phyloP scores from a whole-genome alignment of 1,140 invertebrate genomes.

The Zaprionus capensis region DNA sequence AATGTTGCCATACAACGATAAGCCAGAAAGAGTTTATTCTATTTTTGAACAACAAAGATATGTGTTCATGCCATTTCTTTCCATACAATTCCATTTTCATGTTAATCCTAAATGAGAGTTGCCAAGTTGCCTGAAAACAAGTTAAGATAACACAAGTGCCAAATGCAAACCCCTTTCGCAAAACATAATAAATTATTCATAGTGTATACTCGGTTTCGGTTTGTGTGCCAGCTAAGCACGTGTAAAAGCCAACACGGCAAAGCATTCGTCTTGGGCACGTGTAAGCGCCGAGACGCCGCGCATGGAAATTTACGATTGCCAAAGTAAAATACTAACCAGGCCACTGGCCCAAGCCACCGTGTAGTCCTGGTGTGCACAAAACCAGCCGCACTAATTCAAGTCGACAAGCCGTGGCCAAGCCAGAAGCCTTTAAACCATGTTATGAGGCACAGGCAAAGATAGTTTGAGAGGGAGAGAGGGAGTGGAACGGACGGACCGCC shows the following conservation, averaged over 20 bases:
- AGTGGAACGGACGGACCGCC: neutral
- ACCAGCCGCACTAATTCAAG: constrained; percentile 66
- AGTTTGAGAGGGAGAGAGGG: no score
- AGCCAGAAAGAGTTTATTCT: no score
- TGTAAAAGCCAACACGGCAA: constrained; percentile 27
- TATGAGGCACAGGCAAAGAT: constrained; percentile 19
- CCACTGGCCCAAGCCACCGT: constrained; percentile 10
- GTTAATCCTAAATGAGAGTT: neutral
- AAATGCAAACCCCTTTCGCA: constrained; percentile 1
- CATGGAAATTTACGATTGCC: constrained; percentile 60
- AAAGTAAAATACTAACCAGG: constrained; percentile 33
- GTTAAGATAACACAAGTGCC: constrained; percentile 8
- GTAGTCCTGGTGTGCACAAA: neutral
- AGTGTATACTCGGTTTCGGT: constrained; percentile 17
- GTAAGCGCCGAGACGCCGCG: constrained; percentile 21
- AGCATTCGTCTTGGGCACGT: constrained; percentile 58
- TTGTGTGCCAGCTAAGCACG: constrained; percentile 21
- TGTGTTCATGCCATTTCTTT: neutral
- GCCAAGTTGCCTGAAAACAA: neutral
- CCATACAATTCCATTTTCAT: neutral
- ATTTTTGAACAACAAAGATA: no score
- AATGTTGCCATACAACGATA: neutral
- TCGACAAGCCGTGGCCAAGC: constrained; percentile 64
- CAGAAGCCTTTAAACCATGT: constrained; percentile 66
- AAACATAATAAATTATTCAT: constrained; percentile 21